phyloP scores from a whole-genome alignment of 2,113 vertebrate genomes.

The Oreochromis tanganicae region DNA sequence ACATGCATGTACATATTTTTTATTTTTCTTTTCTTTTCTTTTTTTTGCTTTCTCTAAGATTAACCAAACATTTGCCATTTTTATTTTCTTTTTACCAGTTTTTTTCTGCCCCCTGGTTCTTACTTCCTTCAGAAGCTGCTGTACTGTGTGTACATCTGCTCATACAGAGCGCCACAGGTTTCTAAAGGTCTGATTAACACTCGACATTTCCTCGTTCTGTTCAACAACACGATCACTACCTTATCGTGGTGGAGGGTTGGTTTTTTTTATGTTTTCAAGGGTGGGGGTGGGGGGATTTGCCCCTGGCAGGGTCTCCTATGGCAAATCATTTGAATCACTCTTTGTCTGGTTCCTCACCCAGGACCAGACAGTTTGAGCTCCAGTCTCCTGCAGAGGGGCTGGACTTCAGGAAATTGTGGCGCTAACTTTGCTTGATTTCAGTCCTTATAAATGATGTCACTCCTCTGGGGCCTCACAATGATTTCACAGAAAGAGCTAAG shows the following conservation, averaged over 20 bases:
- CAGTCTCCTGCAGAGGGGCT: neutral
- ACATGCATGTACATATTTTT: neutral
- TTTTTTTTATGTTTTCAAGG: fast-evolving
- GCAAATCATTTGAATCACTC: neutral
- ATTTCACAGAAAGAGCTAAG: neutral
- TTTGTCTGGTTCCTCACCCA: neutral
- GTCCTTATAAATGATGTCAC: neutral
- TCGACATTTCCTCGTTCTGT: neutral
- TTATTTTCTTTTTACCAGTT: neutral
- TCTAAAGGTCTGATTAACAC: neutral
- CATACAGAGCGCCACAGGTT: fast-evolving
- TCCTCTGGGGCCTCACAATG: neutral
- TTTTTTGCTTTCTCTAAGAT: neutral
- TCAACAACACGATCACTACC: neutral
- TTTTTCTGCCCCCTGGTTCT: neutral
- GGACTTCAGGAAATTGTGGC: neutral
- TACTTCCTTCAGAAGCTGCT: neutral
- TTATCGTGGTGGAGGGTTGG: neutral
- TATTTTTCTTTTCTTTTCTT: fast-evolving
- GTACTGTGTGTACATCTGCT: neutral
- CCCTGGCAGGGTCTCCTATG: fast-evolving
- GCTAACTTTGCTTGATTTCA: neutral
- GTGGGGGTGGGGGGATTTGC: neutral
- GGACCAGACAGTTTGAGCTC: fast-evolving
- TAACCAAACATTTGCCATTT: fast-evolving